Conservation (phyloP, 2,113 vertebrate species). For the Apaloderma vittatum region DNA sequence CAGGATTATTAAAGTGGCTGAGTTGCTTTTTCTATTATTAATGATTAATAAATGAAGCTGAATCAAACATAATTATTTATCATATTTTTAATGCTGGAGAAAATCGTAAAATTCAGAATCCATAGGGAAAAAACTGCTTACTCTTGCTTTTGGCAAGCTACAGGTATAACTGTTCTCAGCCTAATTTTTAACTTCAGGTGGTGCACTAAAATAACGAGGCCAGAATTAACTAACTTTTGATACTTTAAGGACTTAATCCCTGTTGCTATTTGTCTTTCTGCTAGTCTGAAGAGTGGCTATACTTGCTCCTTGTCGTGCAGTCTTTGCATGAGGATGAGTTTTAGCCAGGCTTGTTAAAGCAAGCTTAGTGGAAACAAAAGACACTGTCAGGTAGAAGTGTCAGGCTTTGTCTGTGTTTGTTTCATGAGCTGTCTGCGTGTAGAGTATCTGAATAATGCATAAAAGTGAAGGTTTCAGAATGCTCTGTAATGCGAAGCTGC, state of each 20-base stretch:
- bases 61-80: not conserved
- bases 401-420: not conserved
- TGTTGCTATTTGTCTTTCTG: not conserved
- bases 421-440: not conserved
- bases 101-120: not conserved
- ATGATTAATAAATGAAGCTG: not conserved
- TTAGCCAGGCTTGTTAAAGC: not conserved
- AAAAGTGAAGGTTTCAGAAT: not conserved
- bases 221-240: not conserved
- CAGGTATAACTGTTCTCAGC: not conserved
- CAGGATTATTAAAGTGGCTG: not conserved
- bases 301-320: not conserved
- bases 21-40: not conserved
- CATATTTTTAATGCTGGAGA: not conserved
- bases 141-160: not conserved
- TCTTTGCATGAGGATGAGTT: not conserved
- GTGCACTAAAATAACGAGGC: rapidly evolving
- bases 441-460: not conserved
- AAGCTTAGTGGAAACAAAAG: not conserved
- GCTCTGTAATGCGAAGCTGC: not conserved
- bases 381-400: not conserved
- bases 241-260: not conserved
- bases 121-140: not conserved
- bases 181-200: not conserved
- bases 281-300: not conserved